phyloP scores from a whole-genome alignment of 1,140 invertebrate genomes.

The Microplitis demolitor region DNA sequence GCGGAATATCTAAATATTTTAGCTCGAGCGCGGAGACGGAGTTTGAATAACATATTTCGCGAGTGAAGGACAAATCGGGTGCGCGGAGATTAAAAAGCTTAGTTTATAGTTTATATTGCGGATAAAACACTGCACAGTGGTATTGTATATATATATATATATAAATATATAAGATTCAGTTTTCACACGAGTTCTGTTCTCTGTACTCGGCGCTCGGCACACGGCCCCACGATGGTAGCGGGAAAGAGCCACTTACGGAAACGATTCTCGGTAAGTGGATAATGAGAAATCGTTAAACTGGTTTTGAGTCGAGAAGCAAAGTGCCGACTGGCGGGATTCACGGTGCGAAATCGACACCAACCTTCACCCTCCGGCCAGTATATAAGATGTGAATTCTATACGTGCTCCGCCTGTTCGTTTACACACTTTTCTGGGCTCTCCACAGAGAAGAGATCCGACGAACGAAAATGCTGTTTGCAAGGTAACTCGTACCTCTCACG shows the following conservation, averaged over 20 bases:
- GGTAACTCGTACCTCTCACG: background rate
- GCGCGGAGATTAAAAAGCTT: no score
- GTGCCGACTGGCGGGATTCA: conserved; percentile 25
- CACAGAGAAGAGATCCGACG: background rate
- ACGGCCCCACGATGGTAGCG: background rate
- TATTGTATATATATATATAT: background rate
- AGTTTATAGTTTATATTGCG: background rate
- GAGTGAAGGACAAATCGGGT: no score
- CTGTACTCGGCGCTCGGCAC: background rate
- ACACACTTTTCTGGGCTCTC: background rate
- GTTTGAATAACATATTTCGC: background rate
- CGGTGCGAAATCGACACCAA: conserved; percentile 32
- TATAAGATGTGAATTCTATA: background rate
- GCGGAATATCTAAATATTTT: no score
- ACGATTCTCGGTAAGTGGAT: conserved; percentile 34
- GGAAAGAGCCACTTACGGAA: conserved; percentile 31
- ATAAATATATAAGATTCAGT: background rate
- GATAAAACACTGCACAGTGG: no score
- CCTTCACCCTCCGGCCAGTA: conserved; percentile 18
- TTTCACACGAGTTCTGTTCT: conserved; percentile 8
- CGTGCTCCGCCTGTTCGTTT: background rate
- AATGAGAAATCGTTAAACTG: conserved; percentile 37
- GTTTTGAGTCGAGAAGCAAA: conserved; percentile 25
- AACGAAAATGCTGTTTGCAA: no score
- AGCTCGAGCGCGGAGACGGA: background rate